phyloP scores from a whole-genome alignment of 2,113 vertebrate species.

The Rousettus leschenaultii region DNA sequence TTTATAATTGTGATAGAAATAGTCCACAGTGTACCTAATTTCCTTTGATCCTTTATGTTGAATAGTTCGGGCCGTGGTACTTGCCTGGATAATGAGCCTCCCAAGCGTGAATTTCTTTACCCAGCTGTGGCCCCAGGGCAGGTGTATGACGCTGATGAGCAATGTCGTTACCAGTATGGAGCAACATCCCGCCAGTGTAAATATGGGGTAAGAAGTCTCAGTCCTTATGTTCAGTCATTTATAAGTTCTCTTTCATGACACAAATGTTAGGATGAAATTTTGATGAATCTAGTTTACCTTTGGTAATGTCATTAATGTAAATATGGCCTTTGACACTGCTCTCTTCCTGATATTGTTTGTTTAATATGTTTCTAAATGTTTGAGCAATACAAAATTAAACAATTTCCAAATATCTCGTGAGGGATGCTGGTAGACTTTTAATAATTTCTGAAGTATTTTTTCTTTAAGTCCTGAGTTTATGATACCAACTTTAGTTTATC shows the following conservation, averaged over 20 bases:
- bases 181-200: constrained; percentile 98
- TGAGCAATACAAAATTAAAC: constrained; percentile 40
- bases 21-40: constrained; percentile 81
- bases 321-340: constrained; percentile 67
- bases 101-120: constrained; percentile 99
- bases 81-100: constrained; percentile 99
- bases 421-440: not conserved
- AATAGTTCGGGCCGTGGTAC: constrained; percentile 99
- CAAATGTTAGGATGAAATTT: constrained; percentile 57
- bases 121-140: constrained; percentile 98
- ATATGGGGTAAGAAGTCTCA: constrained; percentile 98
- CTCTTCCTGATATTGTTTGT: constrained; percentile 77
- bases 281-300: constrained; percentile 39
- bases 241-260: constrained; percentile 63
- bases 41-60: constrained; percentile 91
- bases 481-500: constrained; percentile 42
- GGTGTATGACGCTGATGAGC: constrained; percentile 98
- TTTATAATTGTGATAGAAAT: constrained; percentile 77
- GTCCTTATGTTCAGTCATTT: constrained; percentile 79
- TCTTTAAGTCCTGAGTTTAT: constrained; percentile 53
- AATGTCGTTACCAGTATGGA: constrained; percentile 99
- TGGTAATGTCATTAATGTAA: not conserved
- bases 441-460: constrained; percentile 17
- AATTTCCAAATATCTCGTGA: constrained; percentile 45
- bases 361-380: constrained; percentile 60